A percentile compares a stretch with the other conserved stretches of the same genome.
phyloP scores from a whole-genome alignment of 2,888 invertebrate species.

The Drosophila eohydei region DNA sequence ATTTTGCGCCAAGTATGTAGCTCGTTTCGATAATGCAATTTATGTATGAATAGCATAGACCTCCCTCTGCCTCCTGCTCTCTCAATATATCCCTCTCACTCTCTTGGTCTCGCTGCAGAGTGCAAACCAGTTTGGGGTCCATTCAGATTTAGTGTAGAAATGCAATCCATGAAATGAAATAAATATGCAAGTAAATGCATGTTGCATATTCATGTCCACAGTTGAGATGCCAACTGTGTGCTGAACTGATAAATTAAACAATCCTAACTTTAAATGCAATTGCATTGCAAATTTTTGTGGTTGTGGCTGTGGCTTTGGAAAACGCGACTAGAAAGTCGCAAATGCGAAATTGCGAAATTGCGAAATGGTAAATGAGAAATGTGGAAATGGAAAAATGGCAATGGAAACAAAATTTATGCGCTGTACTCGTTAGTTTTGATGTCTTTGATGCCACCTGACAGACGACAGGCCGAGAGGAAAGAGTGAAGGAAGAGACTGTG shows the following conservation, averaged over 20 bases:
- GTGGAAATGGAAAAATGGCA: conserved; percentile 20
- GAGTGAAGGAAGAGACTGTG: background rate
- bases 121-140: conserved; percentile 41
- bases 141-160: conserved; percentile 48
- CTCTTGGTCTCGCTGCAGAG: background rate
- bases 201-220: conserved; percentile 53
- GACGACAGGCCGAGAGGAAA: conserved; percentile 1
- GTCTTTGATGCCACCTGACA: conserved; percentile 73
- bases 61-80: background rate
- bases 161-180: conserved; percentile 42
- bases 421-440: conserved; percentile 75
- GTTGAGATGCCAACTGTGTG: conserved; percentile 72
- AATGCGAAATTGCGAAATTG: conserved; percentile 26
- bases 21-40: conserved; percentile 45
- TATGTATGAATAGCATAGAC: conserved; percentile 30
- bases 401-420: conserved; percentile 67
- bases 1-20: conserved; percentile 41
- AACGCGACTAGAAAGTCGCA: conserved; percentile 65
- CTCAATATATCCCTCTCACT: background rate
- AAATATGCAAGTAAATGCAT: conserved; percentile 52
- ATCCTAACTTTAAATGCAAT: conserved; percentile 59
- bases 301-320: conserved; percentile 17
- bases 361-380: conserved; percentile 31
- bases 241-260: conserved; percentile 77
- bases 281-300: conserved; percentile 71